Percentiles rank a stretch among this genome's conserved stretches.
phyloP scores from a whole-genome alignment of 2,797 vertebrate species.

The Sylvilagus floridanus region DNA sequence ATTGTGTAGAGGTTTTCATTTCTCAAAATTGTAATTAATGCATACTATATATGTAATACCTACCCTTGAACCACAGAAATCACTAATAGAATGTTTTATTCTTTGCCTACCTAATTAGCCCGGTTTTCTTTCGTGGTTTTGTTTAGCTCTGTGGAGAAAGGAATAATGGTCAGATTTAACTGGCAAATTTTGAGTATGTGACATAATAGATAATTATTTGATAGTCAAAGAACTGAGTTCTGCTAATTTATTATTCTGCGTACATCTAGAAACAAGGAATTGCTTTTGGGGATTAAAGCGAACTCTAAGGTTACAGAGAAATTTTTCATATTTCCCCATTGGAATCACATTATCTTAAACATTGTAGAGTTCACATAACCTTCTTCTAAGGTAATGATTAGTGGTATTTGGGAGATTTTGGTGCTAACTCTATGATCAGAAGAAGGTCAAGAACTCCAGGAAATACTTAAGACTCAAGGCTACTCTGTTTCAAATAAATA shows the following conservation, averaged over 20 bases:
- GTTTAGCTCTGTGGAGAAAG: slow-evolving; percentile 13
- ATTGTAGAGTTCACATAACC: neutral
- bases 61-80: neutral
- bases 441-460: no score
- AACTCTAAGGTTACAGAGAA: slow-evolving; percentile 34
- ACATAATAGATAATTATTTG: slow-evolving; percentile 23
- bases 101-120: slow-evolving; percentile 14
- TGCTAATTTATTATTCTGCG: neutral
- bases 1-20: neutral
- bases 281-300: slow-evolving; percentile 52
- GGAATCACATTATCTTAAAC: slow-evolving; percentile 32
- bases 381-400: slow-evolving; percentile 42
- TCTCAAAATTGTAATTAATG: neutral
- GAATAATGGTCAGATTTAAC: slow-evolving; percentile 53
- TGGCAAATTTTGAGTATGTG: slow-evolving; percentile 37
- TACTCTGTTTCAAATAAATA: no score
- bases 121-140: slow-evolving; percentile 32
- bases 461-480: no score
- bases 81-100: slow-evolving; percentile 13
- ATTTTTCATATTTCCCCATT: neutral
- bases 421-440: no score
- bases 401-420: no score
- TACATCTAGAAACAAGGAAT: slow-evolving; percentile 32
- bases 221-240: slow-evolving; percentile 11
- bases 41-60: neutral